Base-by-base conservation (phyloP, 1,140 invertebrate genomes). In the Diuraphis noxia region DNA sequence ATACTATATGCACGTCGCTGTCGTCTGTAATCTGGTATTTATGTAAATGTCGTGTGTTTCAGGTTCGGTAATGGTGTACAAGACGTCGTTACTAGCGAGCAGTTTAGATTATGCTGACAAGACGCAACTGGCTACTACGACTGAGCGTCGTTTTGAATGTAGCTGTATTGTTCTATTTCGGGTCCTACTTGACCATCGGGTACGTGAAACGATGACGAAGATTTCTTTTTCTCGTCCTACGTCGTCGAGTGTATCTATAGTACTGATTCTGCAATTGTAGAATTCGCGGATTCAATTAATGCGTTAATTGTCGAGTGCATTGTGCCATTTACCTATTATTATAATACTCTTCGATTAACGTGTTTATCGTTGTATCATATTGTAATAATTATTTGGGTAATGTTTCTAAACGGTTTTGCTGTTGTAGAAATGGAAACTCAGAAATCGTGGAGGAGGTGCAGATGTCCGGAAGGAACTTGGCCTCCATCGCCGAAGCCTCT, bases 81-180 rank as follows among this genome's bases (percentile, higher is more conserved):
- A 91, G 89, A 91, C 89, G 77, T 91, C n/a, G 77, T 21, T 43
- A 77, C 77, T 91, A 91, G 34, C n/a, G 72, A 91, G 89, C 89
- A 91, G 77, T 91, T 81, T 91, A 40, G 89, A 91, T 77, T 91
- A 91, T 91, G 89, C 89, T 91, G 89, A 91, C 89, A 91, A 91
- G 96, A 92, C 95, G 96, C 92, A 96, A 96, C 93, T 96, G 96
- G 95, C 94, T 96, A 93, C 95, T 97, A 93, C 95, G 96, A 92
- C 95, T 96, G 93, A 96, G 96, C 94, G 96, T 97, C 93, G 95
- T 96, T 85, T 95, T 96, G 88, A 97, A 96, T 93, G 94, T 96
- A 85, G 96, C 95, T 92, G 96, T 96, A 72, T 94, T 97, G 43
- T 93, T 96, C 87, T 97, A 96, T 93, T 95, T 96, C n/a, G 95